Base-by-base conservation (phyloP, 2,797 vertebrate genomes). In the Pteronotus mesoamericanus region DNA sequence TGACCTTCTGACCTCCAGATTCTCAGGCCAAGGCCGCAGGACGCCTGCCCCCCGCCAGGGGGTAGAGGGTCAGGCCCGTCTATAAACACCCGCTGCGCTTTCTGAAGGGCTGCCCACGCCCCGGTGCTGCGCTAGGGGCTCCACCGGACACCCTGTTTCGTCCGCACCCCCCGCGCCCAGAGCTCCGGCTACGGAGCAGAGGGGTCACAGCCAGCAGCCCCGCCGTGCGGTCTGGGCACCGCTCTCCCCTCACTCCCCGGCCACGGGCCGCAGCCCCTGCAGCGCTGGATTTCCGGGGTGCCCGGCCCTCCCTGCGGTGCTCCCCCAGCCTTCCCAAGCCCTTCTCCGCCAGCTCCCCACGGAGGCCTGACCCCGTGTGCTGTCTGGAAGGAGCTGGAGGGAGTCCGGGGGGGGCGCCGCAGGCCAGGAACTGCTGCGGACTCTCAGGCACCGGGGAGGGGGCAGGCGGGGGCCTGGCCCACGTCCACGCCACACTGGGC, bases 221-320 rank as follows among this genome's bases (percentile, higher is more conserved):
- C 4, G 21, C 34, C 59, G 3, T 0, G 19, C 51, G 22, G 6
- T 4, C 37, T 34, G 61, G 21, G 21, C 4, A 15, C 42, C 4
- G 0, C 26, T 14, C 9, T 39, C 21, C 26, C 19, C 29, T 6
- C 1, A 5, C 8, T 37, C 55, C 39, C 39, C 74, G 55, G 18
- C n/a, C 79, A 18, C 6, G 2, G 72, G 42, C 6, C 1, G 19
- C 6, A 2, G 42, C 53, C 4, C 24, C n/a, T 2, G 19, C 9
- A 14, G 32, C 18, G 16, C 0, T 4, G 19, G 4, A 1, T 18
- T 29, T n/a, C 64, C 1, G 1, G 55, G 75, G 42, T 39, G 22
- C 64, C 32, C 1, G 2, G 5, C 64, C 34, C 11, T 18, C 34
- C 68, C 7, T 3, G 1, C 5, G 5, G 15, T 5, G 61, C 42